Base-by-base conservation (phyloP, 2,888 invertebrate genomes). In the Nymphalis c-album region DNA sequence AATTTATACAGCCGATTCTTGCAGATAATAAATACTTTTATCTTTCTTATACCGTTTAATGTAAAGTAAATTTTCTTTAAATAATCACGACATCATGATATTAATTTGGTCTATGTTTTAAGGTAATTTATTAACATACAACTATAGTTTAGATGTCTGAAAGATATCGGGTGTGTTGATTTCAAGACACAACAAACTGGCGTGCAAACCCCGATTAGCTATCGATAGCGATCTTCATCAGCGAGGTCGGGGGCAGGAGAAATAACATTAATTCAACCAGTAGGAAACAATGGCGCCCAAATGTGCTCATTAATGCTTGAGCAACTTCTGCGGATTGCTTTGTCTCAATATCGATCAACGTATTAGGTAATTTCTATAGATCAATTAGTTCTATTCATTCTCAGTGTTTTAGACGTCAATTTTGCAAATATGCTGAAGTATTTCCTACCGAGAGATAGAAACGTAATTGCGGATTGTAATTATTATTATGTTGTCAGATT, bases 201-300 rank as follows among this genome's bases (percentile, higher is more conserved):
- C 67, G 74, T 71, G 77, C 76, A 76, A 75, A 75, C 74, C 73
- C 70, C 73, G 78, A 80, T 81, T 80, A 75, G 72, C 71, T 69
- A 64, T 64, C 70, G 84, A 85, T 85, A 79, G 72, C 72, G 74
- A 85, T 85, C 85, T 77, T 73, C 77, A 79, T 79, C 76, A 64
- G 62, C 69, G 75, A 67, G 78, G 75, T 78, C 75, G 70, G 69
- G 73, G 77, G 72, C 71, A 74, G 73, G 72, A 71, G 73, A 77
- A 77, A 80, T 80, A 83, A 80, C 81, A 88, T 85, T 84, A 86
- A 87, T 86, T 81, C 77, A 73, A 75, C 75, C 72, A 75, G 76
- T 75, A 74, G 70, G 78, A 88, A 83, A 90, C 90, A 90, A 90
- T 89, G 77, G 83, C 74, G 71, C 64, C 78, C 83, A 85, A 90